Evolutionary conservation across 2,888 invertebrate species (phyloP).

Genomic region (Chesias legatella): DNA sequence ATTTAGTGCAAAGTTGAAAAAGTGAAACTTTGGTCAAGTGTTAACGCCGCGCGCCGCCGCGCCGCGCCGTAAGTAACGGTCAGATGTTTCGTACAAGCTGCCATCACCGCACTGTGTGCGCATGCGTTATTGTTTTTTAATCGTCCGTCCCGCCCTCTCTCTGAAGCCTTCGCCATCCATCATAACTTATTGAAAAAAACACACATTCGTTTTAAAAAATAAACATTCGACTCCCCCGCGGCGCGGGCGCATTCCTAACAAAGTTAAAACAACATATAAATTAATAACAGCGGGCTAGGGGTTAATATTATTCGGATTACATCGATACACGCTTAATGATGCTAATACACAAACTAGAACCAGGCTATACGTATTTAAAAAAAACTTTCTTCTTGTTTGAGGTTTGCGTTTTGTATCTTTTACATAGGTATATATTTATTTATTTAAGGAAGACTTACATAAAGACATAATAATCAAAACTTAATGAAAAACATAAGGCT

Average conservation of each 20-base stretch:
- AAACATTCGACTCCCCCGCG: constrained; percentile 61
- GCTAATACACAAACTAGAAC: background rate
- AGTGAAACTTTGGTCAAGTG: too few relatives aligned
- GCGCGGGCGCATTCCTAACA: constrained; percentile 71
- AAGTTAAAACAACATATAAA: constrained; percentile 69
- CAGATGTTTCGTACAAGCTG: background rate
- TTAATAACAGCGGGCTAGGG: constrained; percentile 53
- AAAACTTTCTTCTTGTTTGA: too few relatives aligned
- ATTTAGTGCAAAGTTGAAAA: too few relatives aligned
- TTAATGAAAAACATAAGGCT: too few relatives aligned
- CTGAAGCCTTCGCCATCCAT: constrained; percentile 63
- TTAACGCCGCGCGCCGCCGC: too few relatives aligned
- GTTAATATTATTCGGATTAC: constrained; percentile 40
- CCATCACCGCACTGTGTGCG: constrained; percentile 22
- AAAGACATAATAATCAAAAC: too few relatives aligned
- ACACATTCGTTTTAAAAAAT: constrained; percentile 14
- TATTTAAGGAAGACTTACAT: too few relatives aligned
- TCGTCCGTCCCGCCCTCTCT: constrained; percentile 63
- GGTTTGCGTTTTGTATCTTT: too few relatives aligned
- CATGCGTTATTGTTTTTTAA: constrained; percentile 77
- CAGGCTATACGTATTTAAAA: too few relatives aligned
- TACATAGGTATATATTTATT: too few relatives aligned
- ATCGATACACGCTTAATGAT: constrained; percentile 17
- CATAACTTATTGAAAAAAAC: constrained; percentile 40
- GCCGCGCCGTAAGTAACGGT: too few relatives aligned